Evolutionary conservation across 2,888 invertebrate genomes (phyloP), one percentile per base, ranked within the genome.

Genomic region (Hoplodrina ambigua): DNA sequence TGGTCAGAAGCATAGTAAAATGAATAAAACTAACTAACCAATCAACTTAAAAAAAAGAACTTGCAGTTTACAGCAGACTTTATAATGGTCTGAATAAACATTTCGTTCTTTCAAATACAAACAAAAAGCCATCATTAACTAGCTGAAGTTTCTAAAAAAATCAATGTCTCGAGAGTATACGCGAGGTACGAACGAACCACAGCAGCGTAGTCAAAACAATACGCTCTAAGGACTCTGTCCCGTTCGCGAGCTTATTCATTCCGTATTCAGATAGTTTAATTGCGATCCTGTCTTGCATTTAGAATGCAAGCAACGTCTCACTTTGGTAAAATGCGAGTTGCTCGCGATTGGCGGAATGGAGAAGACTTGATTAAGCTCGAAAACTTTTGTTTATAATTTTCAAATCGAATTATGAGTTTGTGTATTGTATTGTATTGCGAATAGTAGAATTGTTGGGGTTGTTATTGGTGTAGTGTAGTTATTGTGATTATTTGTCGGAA

Each of bases 201-300:
- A 41, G 49, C 55, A 30, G 33, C 49, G 53, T 56, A 67, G 54
- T 64, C 57, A 67, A 65, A 84, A 84, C 86, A 84, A 84, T 84
- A 82, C 67, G 70, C 71, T 71, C 52, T 75, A 71, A 84, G 80
- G 77, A 82, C 81, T 77, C 74, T 68, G 71, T 70, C 73, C 75
- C 76, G 77, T 81, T 77, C 71, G 61, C 77, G 20, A 74, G 77
- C 75, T 83, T 81, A 85, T 85, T 87, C 84, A 88, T 88, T 89
- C 83, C 68, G 86, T 86, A 89, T 91, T 92, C 91, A 87, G 86
- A 86, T 86, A 87, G 90, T 88, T 88, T 91, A 91, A 92, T 92
- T 91, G 88, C 86, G 85, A 85, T 86, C 85, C 86, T 80, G 85
- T 83, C 87, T 86, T 87, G 86, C 88, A 89, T 91, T 90, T 86